phyloP scores from a whole-genome alignment of 1,140 invertebrate species.

The Heliconius nattereri region DNA sequence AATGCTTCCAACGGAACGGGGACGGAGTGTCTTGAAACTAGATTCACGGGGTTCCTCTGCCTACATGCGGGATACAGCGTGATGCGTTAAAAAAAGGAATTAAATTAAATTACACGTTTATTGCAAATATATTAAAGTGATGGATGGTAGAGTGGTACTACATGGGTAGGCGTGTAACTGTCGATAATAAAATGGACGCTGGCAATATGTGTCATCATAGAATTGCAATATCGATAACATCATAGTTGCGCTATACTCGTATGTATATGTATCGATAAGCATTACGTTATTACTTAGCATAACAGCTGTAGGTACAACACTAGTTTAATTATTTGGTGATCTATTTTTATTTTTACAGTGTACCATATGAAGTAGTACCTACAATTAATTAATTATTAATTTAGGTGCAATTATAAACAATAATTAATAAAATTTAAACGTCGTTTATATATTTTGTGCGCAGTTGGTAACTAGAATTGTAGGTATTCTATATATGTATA shows the following conservation, averaged over 20 bases:
- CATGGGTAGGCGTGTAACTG: slow-evolving; percentile 7
- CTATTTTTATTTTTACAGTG: too few relatives aligned
- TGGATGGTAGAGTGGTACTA: neutral
- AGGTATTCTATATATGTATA: neutral
- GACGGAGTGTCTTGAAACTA: too few relatives aligned
- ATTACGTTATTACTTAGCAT: neutral
- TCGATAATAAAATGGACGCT: slow-evolving; percentile 12
- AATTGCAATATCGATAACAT: slow-evolving; percentile 17
- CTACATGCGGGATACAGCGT: too few relatives aligned
- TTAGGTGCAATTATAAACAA: too few relatives aligned
- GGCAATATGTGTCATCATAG: slow-evolving; percentile 6
- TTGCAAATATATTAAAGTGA: neutral
- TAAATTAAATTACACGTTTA: neutral
- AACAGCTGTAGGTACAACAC: neutral
- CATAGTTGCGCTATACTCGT: neutral
- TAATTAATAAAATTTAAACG: too few relatives aligned
- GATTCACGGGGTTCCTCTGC: too few relatives aligned
- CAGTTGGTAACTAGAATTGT: neutral
- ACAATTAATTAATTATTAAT: too few relatives aligned
- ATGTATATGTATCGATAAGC: neutral
- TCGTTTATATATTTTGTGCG: neutral
- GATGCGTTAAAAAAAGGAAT: neutral
- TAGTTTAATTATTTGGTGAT: too few relatives aligned
- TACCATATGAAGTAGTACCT: too few relatives aligned
- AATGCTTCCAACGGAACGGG: too few relatives aligned